phyloP scores from a whole-genome alignment of 1,140 invertebrate genomes.

The Macrobrachium rosenbergii region DNA sequence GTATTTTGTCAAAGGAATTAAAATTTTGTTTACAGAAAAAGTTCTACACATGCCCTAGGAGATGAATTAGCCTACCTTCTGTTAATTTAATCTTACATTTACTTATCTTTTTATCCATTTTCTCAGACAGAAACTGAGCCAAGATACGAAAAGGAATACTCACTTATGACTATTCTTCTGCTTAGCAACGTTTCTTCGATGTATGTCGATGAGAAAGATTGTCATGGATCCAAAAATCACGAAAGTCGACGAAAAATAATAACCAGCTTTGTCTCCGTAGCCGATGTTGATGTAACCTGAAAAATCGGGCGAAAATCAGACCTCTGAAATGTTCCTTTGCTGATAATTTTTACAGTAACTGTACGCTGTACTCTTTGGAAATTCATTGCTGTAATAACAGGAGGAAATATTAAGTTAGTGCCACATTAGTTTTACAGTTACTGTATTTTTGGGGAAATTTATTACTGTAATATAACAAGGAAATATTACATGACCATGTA shows the following conservation, averaged over 20 bases:
- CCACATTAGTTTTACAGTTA: too few species aligned
- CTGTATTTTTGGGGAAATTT: too few species aligned
- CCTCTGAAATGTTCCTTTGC: background rate
- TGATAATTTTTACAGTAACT: background rate
- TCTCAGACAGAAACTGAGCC: background rate
- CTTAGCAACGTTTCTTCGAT: constrained; percentile 74
- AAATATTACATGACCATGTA: too few species aligned
- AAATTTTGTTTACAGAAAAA: background rate
- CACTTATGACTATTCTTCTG: constrained; percentile 61
- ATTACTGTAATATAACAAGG: background rate
- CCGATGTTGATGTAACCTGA: constrained; percentile 83
- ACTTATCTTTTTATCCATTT: background rate
- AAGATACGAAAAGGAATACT: background rate
- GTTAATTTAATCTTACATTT: too few species aligned
- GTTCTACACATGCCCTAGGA: too few species aligned
- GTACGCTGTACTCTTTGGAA: background rate
- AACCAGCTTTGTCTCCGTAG: constrained; percentile 81
- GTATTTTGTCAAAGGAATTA: too few species aligned
- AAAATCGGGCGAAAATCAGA: constrained; percentile 6
- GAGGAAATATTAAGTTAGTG: too few species aligned
- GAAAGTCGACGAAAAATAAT: constrained; percentile 85
- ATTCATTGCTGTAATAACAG: background rate
- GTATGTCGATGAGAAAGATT: constrained; percentile 84
- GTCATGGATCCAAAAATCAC: constrained; percentile 82
- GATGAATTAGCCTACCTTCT: too few species aligned